These are phyloP conservation scores for Desoria tigrina DNA, from an alignment of 2,888 invertebrate species.

Conservation along the genomic window DNA sequence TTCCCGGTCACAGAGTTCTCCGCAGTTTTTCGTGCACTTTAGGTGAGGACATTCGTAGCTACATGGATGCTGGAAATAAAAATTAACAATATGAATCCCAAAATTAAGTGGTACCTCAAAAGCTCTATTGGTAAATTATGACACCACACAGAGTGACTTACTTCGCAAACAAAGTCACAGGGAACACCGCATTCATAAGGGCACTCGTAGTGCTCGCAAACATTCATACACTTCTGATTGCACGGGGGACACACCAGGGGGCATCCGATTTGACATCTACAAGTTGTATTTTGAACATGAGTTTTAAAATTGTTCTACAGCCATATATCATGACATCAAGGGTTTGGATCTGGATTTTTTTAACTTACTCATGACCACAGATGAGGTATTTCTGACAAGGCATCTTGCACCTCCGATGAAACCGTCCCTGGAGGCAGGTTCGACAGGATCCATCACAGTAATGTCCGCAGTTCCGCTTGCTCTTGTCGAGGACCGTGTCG, in stretches of 20 bases:
- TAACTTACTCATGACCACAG: constrained; percentile 65
- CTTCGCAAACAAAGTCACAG: constrained; percentile 26
- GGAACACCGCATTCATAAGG: constrained; percentile 43
- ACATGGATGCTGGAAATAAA: constrained; percentile 38
- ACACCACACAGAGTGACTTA: constrained; percentile 14
- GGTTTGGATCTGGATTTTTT: no score
- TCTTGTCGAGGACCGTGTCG: constrained; percentile 23
- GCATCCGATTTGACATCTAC: constrained; percentile 22
- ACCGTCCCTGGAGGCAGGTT: constrained; percentile 63
- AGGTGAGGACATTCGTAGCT: constrained; percentile 40
- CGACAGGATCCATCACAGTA: constrained; percentile 63
- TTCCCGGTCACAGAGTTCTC: constrained; percentile 56
- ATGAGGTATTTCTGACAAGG: constrained; percentile 64
- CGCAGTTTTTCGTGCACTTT: constrained; percentile 35
- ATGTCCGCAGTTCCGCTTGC: constrained; percentile 60
- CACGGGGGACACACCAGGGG: constrained; percentile 11
- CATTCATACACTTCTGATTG: constrained; percentile 25
- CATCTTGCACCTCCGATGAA: constrained; percentile 64
- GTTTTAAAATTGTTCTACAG: no score
- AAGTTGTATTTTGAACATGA: not conserved
- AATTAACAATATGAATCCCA: not conserved
- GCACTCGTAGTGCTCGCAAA: constrained; percentile 47
- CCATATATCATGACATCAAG: no score
- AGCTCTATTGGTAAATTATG: constrained; percentile 52
- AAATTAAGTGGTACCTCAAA: not conserved